Conservation (phyloP, 2,888 invertebrate genomes). For the Drosophila barbarae region DNA sequence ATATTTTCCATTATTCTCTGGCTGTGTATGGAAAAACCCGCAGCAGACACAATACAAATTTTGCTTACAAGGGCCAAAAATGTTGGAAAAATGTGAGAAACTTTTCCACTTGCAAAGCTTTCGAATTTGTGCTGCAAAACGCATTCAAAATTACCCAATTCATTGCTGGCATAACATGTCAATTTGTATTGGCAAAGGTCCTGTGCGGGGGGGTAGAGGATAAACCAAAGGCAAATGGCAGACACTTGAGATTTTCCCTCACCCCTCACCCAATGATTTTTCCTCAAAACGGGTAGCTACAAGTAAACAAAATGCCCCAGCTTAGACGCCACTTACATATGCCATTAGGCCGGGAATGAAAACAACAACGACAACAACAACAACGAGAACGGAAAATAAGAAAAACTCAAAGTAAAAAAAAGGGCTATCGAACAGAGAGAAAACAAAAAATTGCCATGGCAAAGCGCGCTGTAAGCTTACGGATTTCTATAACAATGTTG, state of each 20-base stretch:
- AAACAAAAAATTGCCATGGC: conserved; percentile 38
- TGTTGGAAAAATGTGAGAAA: conserved; percentile 37
- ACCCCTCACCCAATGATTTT: conserved; percentile 12
- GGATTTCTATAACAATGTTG: conserved; percentile 46
- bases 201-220: not conserved
- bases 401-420: conserved; percentile 8
- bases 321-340: conserved; percentile 65
- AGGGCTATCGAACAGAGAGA: conserved; percentile 27
- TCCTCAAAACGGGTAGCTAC: conserved; percentile 13
- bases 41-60: conserved; percentile 47
- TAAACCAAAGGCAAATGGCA: conserved; percentile 14
- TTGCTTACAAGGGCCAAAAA: conserved; percentile 43
- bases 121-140: conserved; percentile 38
- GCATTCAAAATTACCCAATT: conserved; percentile 64
- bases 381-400: not conserved
- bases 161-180: conserved; percentile 71
- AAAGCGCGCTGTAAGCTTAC: conserved; percentile 49
- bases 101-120: conserved; percentile 45
- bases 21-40: conserved; percentile 8
- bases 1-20: not conserved
- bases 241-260: conserved; percentile 29
- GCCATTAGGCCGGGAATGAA: conserved; percentile 58
- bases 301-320: conserved; percentile 63
- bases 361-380: not conserved
- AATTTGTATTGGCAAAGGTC: conserved; percentile 61